These are phyloP conservation scores for Neodiprion fabricii DNA, from an alignment of 1,140 invertebrate species.

Conservation along the genomic window DNA sequence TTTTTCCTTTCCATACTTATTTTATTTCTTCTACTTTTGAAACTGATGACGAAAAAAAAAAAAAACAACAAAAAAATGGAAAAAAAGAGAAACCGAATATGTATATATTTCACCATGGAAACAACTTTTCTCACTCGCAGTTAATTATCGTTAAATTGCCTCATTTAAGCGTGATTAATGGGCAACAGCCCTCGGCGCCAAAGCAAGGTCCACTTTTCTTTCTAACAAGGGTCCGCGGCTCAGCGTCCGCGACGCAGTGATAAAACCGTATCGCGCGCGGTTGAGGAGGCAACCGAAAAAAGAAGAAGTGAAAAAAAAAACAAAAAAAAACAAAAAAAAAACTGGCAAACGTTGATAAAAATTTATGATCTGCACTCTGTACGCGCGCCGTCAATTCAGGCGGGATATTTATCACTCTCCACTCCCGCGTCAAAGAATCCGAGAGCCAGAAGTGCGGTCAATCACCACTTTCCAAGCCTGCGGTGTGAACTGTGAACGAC, in stretches of 20 bases:
- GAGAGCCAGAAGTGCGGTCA: too few relatives aligned
- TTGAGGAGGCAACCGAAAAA: not conserved
- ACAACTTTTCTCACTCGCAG: not conserved
- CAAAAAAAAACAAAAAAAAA: not conserved
- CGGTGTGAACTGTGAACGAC: too few relatives aligned
- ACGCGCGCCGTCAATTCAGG: too few relatives aligned
- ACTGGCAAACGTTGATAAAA: too few relatives aligned
- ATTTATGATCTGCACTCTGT: too few relatives aligned
- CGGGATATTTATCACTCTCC: too few relatives aligned
- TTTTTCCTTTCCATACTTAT: not conserved
- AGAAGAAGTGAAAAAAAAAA: not conserved
- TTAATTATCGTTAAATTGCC: slow-evolving; percentile 5
- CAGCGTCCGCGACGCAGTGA: not conserved
- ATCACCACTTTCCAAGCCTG: too few relatives aligned
- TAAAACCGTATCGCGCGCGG: not conserved
- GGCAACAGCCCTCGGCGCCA: not conserved
- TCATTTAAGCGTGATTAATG: not conserved
- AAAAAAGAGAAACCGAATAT: too few relatives aligned
- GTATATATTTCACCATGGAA: not conserved
- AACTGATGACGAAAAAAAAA: not conserved
- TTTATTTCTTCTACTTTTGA: not conserved
- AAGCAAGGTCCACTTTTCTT: slow-evolving; percentile 2
- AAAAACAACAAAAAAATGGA: not conserved
- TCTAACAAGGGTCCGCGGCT: not conserved
- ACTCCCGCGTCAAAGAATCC: too few relatives aligned